Evolutionary conservation across 2,797 vertebrate species (phyloP).

Genomic region (Salmo trutta): DNA sequence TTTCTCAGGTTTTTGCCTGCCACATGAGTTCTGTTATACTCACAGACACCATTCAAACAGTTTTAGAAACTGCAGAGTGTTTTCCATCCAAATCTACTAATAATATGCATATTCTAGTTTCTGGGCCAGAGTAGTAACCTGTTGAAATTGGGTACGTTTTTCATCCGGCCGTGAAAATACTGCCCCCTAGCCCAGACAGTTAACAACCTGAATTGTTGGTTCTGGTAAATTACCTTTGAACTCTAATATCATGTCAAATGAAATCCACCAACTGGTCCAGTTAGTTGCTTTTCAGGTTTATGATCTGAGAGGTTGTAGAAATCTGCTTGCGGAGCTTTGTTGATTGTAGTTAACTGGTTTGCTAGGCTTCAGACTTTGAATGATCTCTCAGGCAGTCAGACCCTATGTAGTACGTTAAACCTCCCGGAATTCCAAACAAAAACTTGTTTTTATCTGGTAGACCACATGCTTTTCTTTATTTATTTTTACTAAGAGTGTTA

Average conservation of each 20-base stretch:
- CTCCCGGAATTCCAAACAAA: constrained; percentile 31
- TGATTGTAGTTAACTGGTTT: neutral
- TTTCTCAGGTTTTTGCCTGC: too few relatives aligned
- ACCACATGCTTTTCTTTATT: constrained; percentile 23
- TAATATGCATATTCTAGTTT: too few relatives aligned
- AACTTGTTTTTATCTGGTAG: constrained; percentile 23
- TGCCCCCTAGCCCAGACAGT: neutral
- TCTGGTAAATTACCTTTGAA: constrained; percentile 18
- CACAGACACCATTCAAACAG: too few relatives aligned
- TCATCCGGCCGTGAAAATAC: too few relatives aligned
- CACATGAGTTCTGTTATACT: too few relatives aligned
- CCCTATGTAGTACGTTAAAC: constrained; percentile 21
- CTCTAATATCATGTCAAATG: constrained; percentile 19
- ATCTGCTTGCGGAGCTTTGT: constrained; percentile 25
- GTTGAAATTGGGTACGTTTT: too few relatives aligned
- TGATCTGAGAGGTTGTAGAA: constrained; percentile 16
- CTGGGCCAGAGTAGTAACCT: too few relatives aligned
- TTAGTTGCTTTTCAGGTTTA: constrained; percentile 24
- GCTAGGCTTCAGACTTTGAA: too few relatives aligned
- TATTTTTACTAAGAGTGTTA: constrained; percentile 17
- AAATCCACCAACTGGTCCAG: constrained; percentile 23
- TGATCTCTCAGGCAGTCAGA: constrained; percentile 14
- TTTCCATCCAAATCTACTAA: too few relatives aligned
- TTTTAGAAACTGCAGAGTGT: too few relatives aligned
- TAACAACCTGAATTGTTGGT: constrained; percentile 20